Evolutionary conservation across 2,888 invertebrate species (phyloP).

Genomic region (Acanthopleura granulata): DNA sequence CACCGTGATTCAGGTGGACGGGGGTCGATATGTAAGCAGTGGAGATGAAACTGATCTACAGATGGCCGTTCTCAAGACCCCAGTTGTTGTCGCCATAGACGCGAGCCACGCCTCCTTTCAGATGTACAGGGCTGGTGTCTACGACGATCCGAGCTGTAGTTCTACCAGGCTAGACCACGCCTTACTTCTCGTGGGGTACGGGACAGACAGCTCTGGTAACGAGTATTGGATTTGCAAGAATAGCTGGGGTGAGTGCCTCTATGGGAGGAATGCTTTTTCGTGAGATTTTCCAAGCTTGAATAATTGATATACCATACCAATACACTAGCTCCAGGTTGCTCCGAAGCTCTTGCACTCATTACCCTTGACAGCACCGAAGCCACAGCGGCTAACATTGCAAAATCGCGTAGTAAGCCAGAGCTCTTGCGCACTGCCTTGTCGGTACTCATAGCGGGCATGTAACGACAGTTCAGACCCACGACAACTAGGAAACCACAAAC

Average conservation of each 20-base stretch:
- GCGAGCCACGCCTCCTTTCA: slow-evolving; percentile 48
- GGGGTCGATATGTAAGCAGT: not conserved
- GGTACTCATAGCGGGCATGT: too few species aligned
- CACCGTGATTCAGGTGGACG: not conserved
- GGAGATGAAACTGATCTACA: slow-evolving; percentile 15
- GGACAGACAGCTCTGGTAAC: slow-evolving; percentile 3
- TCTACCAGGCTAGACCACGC: slow-evolving; percentile 23
- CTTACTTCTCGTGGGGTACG: slow-evolving; percentile 31
- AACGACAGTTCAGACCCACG: too few species aligned
- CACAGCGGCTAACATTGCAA: too few species aligned
- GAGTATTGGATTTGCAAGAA: slow-evolving; percentile 31
- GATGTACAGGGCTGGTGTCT: slow-evolving; percentile 28
- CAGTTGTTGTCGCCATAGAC: slow-evolving; percentile 43
- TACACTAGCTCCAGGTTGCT: too few species aligned
- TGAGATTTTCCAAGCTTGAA: too few species aligned
- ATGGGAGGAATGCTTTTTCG: too few species aligned
- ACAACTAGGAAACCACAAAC: too few species aligned
- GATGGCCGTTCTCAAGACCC: slow-evolving; percentile 27
- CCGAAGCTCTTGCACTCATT: too few species aligned
- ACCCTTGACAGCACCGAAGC: too few species aligned
- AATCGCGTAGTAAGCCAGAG: too few species aligned
- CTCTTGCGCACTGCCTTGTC: too few species aligned
- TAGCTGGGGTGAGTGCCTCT: slow-evolving; percentile 23
- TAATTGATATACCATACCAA: too few species aligned
- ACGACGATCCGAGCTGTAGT: slow-evolving; percentile 21